phyloP scores from a whole-genome alignment of 2,113 vertebrate genomes.

The Limanda limanda region DNA sequence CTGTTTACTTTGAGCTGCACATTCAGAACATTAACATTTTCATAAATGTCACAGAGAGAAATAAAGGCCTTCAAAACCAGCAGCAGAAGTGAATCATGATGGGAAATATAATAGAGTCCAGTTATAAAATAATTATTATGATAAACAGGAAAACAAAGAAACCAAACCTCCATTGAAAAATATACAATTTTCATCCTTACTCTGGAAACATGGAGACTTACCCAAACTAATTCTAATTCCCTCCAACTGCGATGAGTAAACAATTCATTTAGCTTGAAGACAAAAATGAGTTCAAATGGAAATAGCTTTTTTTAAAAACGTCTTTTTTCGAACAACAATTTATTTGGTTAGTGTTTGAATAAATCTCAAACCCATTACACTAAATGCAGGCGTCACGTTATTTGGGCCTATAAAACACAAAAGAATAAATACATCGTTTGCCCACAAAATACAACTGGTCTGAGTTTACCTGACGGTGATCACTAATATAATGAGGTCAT shows the following conservation, averaged over 20 bases:
- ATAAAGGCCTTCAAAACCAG: not conserved
- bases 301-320: not conserved
- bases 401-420: not conserved
- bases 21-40: not conserved
- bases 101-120: not conserved
- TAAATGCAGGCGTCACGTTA: not conserved
- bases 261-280: not conserved
- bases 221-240: not conserved
- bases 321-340: not conserved
- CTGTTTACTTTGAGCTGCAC: not conserved
- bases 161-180: not conserved
- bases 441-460: not conserved
- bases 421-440: not conserved
- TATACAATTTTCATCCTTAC: not conserved
- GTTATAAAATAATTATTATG: not conserved
- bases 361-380: not conserved
- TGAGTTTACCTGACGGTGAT: not conserved
- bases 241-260: not conserved
- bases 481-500: not conserved
- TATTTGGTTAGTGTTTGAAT: not conserved
- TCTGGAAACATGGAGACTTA: not conserved
- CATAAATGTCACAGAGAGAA: not conserved
- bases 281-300: not conserved
- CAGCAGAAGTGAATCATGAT: not conserved
- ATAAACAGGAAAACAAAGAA: not conserved